phyloP scores from a whole-genome alignment of 2,888 invertebrate species.

The Craniophora ligustri region DNA sequence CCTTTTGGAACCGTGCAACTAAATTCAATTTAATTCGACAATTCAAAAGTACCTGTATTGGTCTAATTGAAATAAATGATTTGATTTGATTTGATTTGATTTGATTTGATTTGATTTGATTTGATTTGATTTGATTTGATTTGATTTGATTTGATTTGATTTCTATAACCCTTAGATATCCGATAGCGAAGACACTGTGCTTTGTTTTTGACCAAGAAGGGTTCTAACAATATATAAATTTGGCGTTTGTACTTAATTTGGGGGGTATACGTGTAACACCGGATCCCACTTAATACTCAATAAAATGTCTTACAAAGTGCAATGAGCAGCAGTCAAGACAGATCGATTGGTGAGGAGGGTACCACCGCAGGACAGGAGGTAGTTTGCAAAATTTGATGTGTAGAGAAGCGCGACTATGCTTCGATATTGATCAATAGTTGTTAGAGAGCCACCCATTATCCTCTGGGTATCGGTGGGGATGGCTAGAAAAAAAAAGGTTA shows the following conservation, averaged over 20 bases:
- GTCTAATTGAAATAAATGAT: too few species aligned
- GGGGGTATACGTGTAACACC: not conserved
- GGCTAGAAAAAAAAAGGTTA: slow-evolving; percentile 36
- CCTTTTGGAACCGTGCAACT: too few species aligned
- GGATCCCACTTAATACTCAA: not conserved
- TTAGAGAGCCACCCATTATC: slow-evolving; percentile 61
- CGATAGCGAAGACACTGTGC: too few species aligned
- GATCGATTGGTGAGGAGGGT: slow-evolving; percentile 61
- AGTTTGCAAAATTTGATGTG: slow-evolving; percentile 24
- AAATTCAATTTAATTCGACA: too few species aligned
- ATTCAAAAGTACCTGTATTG: too few species aligned
- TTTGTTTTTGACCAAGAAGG: too few species aligned
- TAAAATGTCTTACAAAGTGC: slow-evolving; percentile 52
- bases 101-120: too few species aligned
- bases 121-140: too few species aligned
- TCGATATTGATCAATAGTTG: slow-evolving; percentile 58
- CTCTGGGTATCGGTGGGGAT: slow-evolving; percentile 48
- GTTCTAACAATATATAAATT: too few species aligned
- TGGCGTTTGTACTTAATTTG: not conserved
- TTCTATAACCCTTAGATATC: too few species aligned
- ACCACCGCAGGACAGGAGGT: slow-evolving; percentile 55
- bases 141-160: too few species aligned
- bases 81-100: too few species aligned
- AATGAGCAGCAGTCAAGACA: slow-evolving; percentile 67
- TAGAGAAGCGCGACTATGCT: slow-evolving; percentile 48